phyloP scores from a whole-genome alignment of 2,113 vertebrate genomes.

The Pseudolaguvia tuberculata region DNA sequence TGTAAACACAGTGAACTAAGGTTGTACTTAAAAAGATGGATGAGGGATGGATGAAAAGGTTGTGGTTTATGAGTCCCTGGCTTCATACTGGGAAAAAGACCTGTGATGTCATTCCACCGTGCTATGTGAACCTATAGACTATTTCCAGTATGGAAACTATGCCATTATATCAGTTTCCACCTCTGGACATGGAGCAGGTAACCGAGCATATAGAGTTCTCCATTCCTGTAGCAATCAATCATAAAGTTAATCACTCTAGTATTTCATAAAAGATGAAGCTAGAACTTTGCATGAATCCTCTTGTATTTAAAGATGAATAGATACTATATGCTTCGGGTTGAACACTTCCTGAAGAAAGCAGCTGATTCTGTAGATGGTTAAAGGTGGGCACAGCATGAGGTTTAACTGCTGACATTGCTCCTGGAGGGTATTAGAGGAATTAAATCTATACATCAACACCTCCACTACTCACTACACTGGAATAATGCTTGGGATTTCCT shows the following conservation, averaged over 20 bases:
- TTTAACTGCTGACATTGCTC: slow-evolving; percentile 57
- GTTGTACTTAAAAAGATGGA: neutral
- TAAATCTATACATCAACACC: slow-evolving; percentile 60
- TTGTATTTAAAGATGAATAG: neutral
- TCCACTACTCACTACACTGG: slow-evolving; percentile 1
- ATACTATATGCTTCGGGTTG: neutral
- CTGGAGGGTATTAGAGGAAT: slow-evolving; percentile 47
- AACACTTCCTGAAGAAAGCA: slow-evolving; percentile 30
- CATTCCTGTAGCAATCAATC: slow-evolving; percentile 48
- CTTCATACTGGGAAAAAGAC: slow-evolving; percentile 49
- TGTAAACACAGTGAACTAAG: neutral
- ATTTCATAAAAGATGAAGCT: slow-evolving; percentile 47
- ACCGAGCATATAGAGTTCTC: slow-evolving; percentile 34
- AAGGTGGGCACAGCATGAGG: slow-evolving; percentile 28
- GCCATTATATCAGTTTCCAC: slow-evolving; percentile 47
- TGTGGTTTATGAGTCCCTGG: slow-evolving; percentile 31
- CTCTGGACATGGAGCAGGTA: slow-evolving; percentile 18
- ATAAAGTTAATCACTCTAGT: slow-evolving; percentile 48
- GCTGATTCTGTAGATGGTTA: slow-evolving; percentile 36
- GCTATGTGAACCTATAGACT: slow-evolving; percentile 53
- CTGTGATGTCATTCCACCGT: slow-evolving; percentile 42
- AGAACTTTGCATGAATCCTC: neutral
- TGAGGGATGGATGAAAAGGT: slow-evolving; percentile 45
- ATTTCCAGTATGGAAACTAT: slow-evolving; percentile 55
- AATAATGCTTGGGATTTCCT: slow-evolving; percentile 22